A percentile compares a stretch with the other conserved stretches of the same genome.
These are phyloP conservation scores for Oncorhynchus masou DNA, from an alignment of 2,113 vertebrate genomes.

Conservation along the genomic window DNA sequence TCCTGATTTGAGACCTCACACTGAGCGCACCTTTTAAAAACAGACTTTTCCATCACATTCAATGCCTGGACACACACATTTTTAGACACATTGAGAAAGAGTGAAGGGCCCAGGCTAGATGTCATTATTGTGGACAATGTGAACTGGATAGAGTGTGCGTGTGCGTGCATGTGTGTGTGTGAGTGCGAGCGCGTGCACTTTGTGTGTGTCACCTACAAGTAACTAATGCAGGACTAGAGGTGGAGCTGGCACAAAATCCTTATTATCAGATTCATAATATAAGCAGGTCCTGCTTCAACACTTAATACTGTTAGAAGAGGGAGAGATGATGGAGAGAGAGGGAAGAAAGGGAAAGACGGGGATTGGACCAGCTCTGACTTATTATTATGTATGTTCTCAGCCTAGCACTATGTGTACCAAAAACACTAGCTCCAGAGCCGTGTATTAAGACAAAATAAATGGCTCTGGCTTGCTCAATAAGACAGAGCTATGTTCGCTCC, in stretches of 20 bases:
- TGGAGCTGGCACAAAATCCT: slow-evolving; percentile 64
- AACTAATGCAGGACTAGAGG: slow-evolving; percentile 60
- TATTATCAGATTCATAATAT: slow-evolving; percentile 65
- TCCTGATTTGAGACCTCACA: slow-evolving; percentile 24
- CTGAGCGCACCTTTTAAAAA: too few species aligned
- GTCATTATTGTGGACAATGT: slow-evolving; percentile 57
- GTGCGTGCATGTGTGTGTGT: slow-evolving; percentile 1
- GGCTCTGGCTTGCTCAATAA: neutral
- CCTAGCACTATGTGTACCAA: neutral
- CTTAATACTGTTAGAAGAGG: slow-evolving; percentile 17
- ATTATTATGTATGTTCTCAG: neutral
- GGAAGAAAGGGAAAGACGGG: neutral
- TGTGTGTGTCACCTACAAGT: neutral
- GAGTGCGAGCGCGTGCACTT: neutral
- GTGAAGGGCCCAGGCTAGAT: slow-evolving; percentile 16
- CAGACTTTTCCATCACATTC: too few species aligned
- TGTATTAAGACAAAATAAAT: neutral
- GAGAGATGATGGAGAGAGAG: neutral
- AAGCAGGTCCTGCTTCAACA: slow-evolving; percentile 32
- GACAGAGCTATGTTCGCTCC: neutral
- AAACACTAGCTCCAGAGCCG: too few species aligned
- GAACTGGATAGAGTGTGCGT: slow-evolving; percentile 34
- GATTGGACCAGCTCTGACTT: neutral
- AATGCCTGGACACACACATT: too few species aligned
- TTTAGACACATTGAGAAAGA: too few species aligned